Conservation (phyloP, 2,888 invertebrate genomes). For the Ectemnius continuus region DNA sequence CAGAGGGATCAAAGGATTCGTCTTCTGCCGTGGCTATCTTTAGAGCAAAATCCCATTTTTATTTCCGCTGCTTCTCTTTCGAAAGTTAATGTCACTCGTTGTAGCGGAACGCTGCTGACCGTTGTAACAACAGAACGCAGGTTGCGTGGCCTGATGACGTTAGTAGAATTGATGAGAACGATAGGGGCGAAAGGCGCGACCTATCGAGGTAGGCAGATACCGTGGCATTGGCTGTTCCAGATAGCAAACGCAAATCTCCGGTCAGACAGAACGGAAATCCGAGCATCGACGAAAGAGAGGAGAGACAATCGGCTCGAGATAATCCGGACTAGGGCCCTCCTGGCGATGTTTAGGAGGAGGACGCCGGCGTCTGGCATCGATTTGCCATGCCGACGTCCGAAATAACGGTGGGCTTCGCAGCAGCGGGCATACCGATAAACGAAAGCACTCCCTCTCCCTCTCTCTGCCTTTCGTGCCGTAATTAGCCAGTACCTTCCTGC, state of each 20-base stretch:
- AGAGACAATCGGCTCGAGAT: constrained; percentile 42
- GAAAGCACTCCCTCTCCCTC: constrained; percentile 32
- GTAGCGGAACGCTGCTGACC: no score
- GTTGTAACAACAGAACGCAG: no score
- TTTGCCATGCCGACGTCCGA: constrained; percentile 43
- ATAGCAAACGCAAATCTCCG: not conserved
- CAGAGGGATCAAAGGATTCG: constrained; percentile 42
- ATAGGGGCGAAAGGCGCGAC: not conserved
- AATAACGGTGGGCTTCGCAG: constrained; percentile 45
- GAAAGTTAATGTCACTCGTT: no score
- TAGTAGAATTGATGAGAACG: no score
- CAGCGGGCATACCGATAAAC: constrained; percentile 23
- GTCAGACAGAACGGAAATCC: constrained; percentile 38
- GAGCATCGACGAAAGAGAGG: constrained; percentile 47
- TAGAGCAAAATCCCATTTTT: no score
- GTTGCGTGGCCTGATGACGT: no score
- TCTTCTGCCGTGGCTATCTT: no score
- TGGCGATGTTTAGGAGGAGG: constrained; percentile 42
- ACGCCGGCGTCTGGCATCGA: constrained; percentile 53
- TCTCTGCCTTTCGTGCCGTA: constrained; percentile 20
- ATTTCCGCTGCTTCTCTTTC: no score
- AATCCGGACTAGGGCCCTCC: constrained; percentile 45
- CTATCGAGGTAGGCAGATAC: not conserved
- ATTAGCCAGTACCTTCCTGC: constrained; percentile 41
- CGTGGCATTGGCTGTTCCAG: no score